phyloP scores from a whole-genome alignment of 2,113 vertebrate genomes.

The Haemorhous mexicanus region DNA sequence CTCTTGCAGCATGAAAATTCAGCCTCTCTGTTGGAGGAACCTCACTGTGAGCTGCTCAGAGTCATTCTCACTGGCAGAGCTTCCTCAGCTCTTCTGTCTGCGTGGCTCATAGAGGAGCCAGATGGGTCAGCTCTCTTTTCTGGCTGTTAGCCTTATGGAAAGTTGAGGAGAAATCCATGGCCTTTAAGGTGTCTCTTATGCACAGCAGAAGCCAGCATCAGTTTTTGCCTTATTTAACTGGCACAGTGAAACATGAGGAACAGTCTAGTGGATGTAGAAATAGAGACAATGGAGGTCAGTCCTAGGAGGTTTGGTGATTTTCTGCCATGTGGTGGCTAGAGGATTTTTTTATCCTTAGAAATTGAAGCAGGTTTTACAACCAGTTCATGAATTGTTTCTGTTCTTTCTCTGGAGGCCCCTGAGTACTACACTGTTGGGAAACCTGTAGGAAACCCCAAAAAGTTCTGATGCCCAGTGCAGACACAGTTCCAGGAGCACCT shows the following conservation, averaged over 20 bases:
- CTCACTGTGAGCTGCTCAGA: conserved; percentile 30
- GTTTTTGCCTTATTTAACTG: background rate
- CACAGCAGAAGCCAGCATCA: background rate
- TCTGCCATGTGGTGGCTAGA: background rate
- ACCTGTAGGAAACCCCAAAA: background rate
- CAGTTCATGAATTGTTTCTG: background rate
- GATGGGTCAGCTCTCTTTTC: background rate
- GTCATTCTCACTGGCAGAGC: background rate
- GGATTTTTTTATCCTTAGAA: background rate
- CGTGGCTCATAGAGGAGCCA: conserved; percentile 25
- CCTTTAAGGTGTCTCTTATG: background rate
- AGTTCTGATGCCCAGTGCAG: background rate
- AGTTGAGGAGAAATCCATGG: background rate
- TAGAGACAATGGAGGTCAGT: background rate
- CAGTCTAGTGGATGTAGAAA: background rate
- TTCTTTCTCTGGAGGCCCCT: background rate
- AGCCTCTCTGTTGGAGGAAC: conserved; percentile 24
- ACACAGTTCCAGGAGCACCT: background rate
- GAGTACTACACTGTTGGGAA: background rate
- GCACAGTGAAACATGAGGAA: background rate
- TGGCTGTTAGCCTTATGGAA: background rate
- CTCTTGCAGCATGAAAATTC: conserved; percentile 48
- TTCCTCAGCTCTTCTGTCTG: conserved; percentile 6
- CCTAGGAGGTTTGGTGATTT: background rate
- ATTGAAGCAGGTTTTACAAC: background rate